These are phyloP conservation scores for Lepeophtheirus nordmannii DNA, from an alignment of 2,888 invertebrate species.

Conservation along the genomic window DNA sequence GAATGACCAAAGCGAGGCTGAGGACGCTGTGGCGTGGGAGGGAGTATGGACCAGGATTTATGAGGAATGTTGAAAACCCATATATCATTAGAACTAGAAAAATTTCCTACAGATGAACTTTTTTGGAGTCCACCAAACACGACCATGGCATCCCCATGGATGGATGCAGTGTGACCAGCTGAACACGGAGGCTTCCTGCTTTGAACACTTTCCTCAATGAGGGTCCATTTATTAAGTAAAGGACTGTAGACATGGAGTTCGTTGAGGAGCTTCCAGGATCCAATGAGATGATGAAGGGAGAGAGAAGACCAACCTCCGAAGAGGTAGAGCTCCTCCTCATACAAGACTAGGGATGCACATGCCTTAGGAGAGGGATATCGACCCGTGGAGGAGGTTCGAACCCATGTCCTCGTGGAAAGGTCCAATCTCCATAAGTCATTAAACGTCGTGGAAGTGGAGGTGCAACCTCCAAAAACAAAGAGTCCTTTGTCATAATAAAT, in stretches of 20 bases:
- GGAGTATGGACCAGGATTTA: constrained; percentile 63
- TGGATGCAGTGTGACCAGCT: constrained; percentile 82
- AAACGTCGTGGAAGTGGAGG: constrained; percentile 80
- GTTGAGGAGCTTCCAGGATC: constrained; percentile 68
- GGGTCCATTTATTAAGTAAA: constrained; percentile 38
- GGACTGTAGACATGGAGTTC: constrained; percentile 53
- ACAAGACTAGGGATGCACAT: constrained; percentile 76
- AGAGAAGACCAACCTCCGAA: constrained; percentile 95
- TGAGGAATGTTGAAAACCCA: constrained; percentile 48
- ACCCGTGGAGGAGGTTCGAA: constrained; percentile 56
- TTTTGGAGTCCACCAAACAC: constrained; percentile 52
- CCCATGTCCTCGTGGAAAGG: constrained; percentile 67
- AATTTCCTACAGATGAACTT: constrained; percentile 24
- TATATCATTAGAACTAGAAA: constrained; percentile 51
- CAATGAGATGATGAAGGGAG: constrained; percentile 62
- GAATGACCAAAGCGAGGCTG: constrained; percentile 74
- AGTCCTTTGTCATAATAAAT: constrained; percentile 52
- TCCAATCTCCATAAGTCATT: constrained; percentile 92
- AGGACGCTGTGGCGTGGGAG: constrained; percentile 46
- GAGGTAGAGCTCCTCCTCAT: constrained; percentile 62
- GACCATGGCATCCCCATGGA: constrained; percentile 64
- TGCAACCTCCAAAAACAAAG: constrained; percentile 93
- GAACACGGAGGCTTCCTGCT: constrained; percentile 50
- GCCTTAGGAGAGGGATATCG: constrained; percentile 91
- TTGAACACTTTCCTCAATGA: constrained; percentile 41